phyloP scores from a whole-genome alignment of 2,113 vertebrate species.

The Jacana jacana region DNA sequence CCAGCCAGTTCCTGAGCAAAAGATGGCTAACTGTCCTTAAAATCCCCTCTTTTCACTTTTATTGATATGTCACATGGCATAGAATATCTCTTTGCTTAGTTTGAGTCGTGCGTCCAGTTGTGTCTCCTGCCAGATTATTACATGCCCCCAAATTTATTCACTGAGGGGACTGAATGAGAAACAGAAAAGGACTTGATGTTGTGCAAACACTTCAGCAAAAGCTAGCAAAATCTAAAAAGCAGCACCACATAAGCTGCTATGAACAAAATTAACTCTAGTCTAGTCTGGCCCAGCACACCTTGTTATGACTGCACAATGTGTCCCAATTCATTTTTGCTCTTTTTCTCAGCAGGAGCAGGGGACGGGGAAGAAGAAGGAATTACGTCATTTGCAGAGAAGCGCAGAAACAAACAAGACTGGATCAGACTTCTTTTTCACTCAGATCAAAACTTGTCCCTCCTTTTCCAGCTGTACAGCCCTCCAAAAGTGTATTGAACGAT shows the following conservation, averaged over 20 bases:
- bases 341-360: background rate
- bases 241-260: background rate
- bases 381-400: background rate
- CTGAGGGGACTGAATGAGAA: background rate
- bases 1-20: background rate
- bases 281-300: background rate
- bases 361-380: background rate
- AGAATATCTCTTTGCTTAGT: background rate
- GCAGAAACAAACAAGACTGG: background rate
- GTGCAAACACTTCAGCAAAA: background rate
- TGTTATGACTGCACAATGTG: background rate
- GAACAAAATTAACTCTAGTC: background rate
- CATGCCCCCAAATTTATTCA: accelerated
- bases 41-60: background rate
- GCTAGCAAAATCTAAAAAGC: background rate
- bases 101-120: background rate
- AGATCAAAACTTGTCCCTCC: background rate
- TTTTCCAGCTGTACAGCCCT: background rate
- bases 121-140: background rate
- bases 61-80: background rate
- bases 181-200: background rate
- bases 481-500: background rate
- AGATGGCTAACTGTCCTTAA: background rate
- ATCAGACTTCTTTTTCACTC: background rate
- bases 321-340: background rate